Percentiles rank a stretch among this genome's conserved stretches.
Conservation (phyloP, 2,888 invertebrate genomes). For the Crocallis elinguaria region DNA sequence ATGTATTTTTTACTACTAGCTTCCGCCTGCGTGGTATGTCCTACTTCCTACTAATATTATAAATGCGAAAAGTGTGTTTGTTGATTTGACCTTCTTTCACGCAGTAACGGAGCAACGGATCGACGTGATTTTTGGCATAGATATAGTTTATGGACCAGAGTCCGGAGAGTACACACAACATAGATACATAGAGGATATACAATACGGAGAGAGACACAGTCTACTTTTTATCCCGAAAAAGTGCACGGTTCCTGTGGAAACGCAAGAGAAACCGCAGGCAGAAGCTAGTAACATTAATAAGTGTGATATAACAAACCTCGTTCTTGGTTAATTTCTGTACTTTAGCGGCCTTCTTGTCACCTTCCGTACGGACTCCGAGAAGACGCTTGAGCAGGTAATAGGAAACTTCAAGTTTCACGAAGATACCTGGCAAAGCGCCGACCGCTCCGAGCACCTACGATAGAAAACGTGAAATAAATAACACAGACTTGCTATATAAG, state of each 20-base stretch:
- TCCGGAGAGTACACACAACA: no score
- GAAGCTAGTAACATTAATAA: neutral
- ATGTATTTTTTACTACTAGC: no score
- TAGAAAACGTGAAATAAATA: neutral
- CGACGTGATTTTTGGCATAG: no score
- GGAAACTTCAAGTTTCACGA: slow-evolving; percentile 98
- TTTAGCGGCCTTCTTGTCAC: slow-evolving; percentile 99
- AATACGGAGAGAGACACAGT: neutral
- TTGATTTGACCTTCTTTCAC: no score
- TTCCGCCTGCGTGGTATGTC: no score
- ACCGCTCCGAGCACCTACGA: slow-evolving; percentile 95
- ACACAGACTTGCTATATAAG: neutral
- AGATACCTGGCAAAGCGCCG: slow-evolving; percentile 98
- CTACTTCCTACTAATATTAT: no score
- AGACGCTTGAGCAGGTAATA: slow-evolving; percentile 98
- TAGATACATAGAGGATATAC: no score
- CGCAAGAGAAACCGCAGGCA: no score
- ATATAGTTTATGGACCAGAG: no score
- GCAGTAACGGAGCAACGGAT: no score
- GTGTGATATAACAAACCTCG: slow-evolving; percentile 85
- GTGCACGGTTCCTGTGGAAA: no score
- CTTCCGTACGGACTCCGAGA: slow-evolving; percentile 98
- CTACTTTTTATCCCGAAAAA: neutral
- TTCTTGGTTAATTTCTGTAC: slow-evolving; percentile 96
- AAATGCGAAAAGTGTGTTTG: no score